phyloP scores from a whole-genome alignment of 1,140 invertebrate genomes.

The Penaeus indicus region DNA sequence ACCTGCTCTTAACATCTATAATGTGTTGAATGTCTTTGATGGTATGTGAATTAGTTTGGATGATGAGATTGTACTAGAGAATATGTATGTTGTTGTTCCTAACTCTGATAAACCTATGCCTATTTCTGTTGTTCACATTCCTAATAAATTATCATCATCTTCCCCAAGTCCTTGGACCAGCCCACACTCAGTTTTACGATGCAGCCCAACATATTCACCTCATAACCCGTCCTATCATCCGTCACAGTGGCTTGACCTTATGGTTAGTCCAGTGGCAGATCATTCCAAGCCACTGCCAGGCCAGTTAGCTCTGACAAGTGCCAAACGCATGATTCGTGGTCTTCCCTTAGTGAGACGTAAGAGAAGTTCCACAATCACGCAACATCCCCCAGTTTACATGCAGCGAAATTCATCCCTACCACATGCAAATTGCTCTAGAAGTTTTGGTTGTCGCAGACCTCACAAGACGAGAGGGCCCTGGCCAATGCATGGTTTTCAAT shows the following conservation, averaged over 20 bases:
- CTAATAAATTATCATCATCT: slow-evolving; percentile 12
- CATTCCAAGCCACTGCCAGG: slow-evolving; percentile 4
- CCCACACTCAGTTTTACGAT: background rate
- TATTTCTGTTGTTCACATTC: slow-evolving; percentile 56
- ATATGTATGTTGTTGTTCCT: slow-evolving; percentile 44
- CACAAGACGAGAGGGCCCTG: background rate
- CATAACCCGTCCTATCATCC: background rate
- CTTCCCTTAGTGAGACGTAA: slow-evolving; percentile 14
- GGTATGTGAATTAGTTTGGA: slow-evolving; percentile 5
- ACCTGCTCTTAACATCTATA: no score
- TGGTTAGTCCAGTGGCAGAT: slow-evolving; percentile 34
- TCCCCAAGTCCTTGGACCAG: slow-evolving; percentile 17
- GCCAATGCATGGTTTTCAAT: slow-evolving; percentile 6
- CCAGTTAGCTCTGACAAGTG: slow-evolving; percentile 28
- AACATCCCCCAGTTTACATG: slow-evolving; percentile 48
- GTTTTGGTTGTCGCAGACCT: background rate
- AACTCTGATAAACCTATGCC: slow-evolving; percentile 43
- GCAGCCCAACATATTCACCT: background rate
- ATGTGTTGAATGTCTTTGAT: no score
- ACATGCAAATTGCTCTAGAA: background rate
- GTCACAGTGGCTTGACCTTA: slow-evolving; percentile 58
- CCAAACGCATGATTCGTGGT: slow-evolving; percentile 41
- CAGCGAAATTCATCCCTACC: slow-evolving; percentile 36
- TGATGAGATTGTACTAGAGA: slow-evolving; percentile 55
- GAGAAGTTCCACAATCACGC: slow-evolving; percentile 16